A percentile compares a stretch with the other conserved stretches of the same genome.
Evolutionary conservation across 1,140 invertebrate species (phyloP).

Genomic region (Caerostris extrusa): DNA sequence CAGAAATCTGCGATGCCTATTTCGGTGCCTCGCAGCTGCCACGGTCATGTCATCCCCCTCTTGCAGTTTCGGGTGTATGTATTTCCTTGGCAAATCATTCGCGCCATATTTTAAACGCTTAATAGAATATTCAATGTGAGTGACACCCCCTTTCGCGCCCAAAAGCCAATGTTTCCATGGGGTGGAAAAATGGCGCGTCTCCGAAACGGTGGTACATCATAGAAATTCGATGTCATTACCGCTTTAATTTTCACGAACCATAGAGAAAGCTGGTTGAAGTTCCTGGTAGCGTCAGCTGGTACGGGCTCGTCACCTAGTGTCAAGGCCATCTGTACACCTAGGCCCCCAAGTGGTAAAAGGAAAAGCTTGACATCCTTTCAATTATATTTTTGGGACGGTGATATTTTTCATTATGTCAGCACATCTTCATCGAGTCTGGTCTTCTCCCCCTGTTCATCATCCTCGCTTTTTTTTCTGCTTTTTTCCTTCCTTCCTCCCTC

Average conservation of each 20-base stretch:
- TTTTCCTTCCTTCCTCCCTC: not conserved
- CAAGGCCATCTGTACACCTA: conserved; percentile 54
- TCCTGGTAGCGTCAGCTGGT: conserved; percentile 41
- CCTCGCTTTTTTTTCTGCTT: not conserved
- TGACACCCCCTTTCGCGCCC: conserved; percentile 40
- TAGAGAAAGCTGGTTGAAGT: too few relatives aligned
- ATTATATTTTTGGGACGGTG: conserved; percentile 60
- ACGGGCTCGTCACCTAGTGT: conserved; percentile 51
- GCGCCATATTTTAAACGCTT: conserved; percentile 35
- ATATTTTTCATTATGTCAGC: conserved; percentile 73
- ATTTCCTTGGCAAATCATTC: not conserved
- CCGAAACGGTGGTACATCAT: not conserved
- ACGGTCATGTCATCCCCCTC: not conserved
- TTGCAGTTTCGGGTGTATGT: not conserved
- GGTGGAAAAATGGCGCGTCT: not conserved
- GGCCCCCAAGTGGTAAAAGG: conserved; percentile 35
- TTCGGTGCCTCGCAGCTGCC: not conserved
- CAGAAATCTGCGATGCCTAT: not conserved
- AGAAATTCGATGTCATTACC: conserved; percentile 47
- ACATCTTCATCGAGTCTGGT: conserved; percentile 35
- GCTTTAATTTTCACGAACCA: conserved; percentile 58
- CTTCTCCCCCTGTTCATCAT: not conserved
- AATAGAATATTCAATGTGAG: conserved; percentile 44
- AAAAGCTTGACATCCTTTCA: conserved; percentile 69
- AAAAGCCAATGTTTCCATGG: conserved; percentile 6